Evolutionary conservation across 2,797 vertebrate genomes (phyloP), one percentile per base, ranked within the genome.

Genomic region (Ctenopoma kingsleyae): DNA sequence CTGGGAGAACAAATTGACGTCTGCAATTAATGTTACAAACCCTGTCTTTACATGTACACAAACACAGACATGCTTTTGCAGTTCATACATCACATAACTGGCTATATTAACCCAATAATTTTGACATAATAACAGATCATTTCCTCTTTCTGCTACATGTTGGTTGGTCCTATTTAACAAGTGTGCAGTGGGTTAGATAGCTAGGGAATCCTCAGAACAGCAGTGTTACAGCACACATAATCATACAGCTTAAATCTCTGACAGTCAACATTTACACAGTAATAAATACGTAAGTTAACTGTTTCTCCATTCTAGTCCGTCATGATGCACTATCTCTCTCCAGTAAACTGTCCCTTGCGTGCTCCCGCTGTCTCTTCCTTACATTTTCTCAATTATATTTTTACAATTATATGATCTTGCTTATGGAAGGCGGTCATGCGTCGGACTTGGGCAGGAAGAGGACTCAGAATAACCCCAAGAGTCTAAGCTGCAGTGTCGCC

Each of bases 401-500:
- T 32, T 25, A 35, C n/a, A 54, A 16, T 67, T 17, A 3, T 56
- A 22, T 74, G 49, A 49, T 54, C 46, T 43, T 64, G 15, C 22
- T 63, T 10, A 50, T 69, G 66, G 61, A 60, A 48, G 61, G 46
- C 47, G 77, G 54, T 49, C 36, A 17, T 13, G 16, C 70, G 25
- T 71, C n/a, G 64, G 68, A 76, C 9, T 54, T 65, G 2, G 7
- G 17, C 56, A 60, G 47, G 43, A 8, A 10, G 38, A 50, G 25
- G 43, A 41, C 52, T 74, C 35, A 1, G 16, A 23, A 19, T 35
- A 51, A 74, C 55, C 52, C 44, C 62, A 67, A 30, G 12, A 41
- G 55, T 64, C 48, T 19, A 53, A 56, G 60, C 73, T 41, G 73
- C 69, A 67, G 17, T 56, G 68, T 73, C 52, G 15, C 76, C 81